Percentiles rank a stretch among this genome's conserved stretches.
phyloP scores from a whole-genome alignment of 1,140 invertebrate genomes.

The Protaetia brevitarsis region DNA sequence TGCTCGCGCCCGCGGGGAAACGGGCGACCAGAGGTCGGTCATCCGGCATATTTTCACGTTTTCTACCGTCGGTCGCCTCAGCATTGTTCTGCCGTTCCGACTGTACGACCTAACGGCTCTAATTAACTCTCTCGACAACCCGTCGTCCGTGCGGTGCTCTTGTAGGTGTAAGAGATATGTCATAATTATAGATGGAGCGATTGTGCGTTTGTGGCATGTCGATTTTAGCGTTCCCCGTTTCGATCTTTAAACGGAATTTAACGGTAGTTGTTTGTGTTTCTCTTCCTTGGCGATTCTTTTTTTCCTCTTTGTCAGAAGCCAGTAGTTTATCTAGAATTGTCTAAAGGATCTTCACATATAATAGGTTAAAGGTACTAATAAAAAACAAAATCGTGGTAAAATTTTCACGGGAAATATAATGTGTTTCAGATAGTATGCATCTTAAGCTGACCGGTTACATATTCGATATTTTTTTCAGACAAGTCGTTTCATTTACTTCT shows the following conservation, averaged over 20 bases:
- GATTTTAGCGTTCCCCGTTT: slow-evolving; percentile 13
- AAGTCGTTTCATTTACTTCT: no score
- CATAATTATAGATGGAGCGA: slow-evolving; percentile 16
- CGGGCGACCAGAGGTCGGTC: background rate
- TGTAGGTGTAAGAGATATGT: slow-evolving; percentile 18
- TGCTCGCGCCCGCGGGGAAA: no score
- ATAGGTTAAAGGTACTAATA: no score
- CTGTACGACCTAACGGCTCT: slow-evolving; percentile 9
- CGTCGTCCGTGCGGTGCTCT: slow-evolving; percentile 15
- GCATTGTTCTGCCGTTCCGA: slow-evolving; percentile 10
- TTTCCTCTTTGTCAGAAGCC: no score
- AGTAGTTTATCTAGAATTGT: no score
- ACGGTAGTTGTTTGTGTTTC: slow-evolving; percentile 2
- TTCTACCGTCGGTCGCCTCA: background rate
- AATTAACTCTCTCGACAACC: slow-evolving; percentile 10
- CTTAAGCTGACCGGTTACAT: no score
- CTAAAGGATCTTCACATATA: no score
- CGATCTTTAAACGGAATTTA: slow-evolving; percentile 17
- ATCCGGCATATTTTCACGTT: slow-evolving; percentile 11
- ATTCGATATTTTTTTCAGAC: no score
- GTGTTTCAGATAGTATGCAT: no score
- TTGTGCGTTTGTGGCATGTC: slow-evolving; percentile 17
- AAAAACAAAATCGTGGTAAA: no score
- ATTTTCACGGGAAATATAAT: no score
- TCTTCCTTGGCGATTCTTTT: background rate